These are phyloP conservation scores for Sphecodes monilicornis DNA, from an alignment of 2,888 invertebrate genomes.

Conservation along the genomic window DNA sequence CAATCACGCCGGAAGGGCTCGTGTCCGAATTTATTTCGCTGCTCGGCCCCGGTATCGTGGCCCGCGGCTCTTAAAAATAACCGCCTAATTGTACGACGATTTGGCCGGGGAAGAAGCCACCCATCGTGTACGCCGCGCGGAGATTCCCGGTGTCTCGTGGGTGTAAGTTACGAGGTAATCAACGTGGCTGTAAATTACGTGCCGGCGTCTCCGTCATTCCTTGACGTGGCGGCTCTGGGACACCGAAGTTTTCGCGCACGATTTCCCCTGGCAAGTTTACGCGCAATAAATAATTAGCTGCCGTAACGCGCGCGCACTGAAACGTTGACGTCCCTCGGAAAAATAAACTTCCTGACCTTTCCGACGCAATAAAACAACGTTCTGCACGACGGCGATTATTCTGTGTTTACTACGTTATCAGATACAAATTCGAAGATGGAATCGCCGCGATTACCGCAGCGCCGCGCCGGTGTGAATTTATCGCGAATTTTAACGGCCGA, in stretches of 20 bases:
- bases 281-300: slow-evolving; percentile 20
- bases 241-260: slow-evolving; percentile 11
- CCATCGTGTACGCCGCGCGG: slow-evolving; percentile 43
- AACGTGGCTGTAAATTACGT: slow-evolving; percentile 71
- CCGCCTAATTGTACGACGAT: slow-evolving; percentile 59
- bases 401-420: neutral
- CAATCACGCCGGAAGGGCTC: neutral
- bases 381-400: too few species aligned
- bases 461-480: neutral
- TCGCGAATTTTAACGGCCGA: neutral
- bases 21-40: slow-evolving; percentile 31
- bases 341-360: slow-evolving; percentile 7
- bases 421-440: neutral
- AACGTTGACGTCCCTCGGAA: neutral
- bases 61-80: slow-evolving; percentile 44
- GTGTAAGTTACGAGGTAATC: slow-evolving; percentile 76
- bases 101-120: slow-evolving; percentile 54
- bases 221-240: neutral
- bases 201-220: slow-evolving; percentile 13
- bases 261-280: slow-evolving; percentile 13
- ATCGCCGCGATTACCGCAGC: neutral
- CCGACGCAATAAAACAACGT: neutral
- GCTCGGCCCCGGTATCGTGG: slow-evolving; percentile 17
- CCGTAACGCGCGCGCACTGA: neutral
- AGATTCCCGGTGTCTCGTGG: slow-evolving; percentile 69